A percentile compares a stretch with the other conserved stretches of the same genome.
Evolutionary conservation across 2,113 vertebrate genomes (phyloP).

Genomic region (Pipra filicauda): DNA sequence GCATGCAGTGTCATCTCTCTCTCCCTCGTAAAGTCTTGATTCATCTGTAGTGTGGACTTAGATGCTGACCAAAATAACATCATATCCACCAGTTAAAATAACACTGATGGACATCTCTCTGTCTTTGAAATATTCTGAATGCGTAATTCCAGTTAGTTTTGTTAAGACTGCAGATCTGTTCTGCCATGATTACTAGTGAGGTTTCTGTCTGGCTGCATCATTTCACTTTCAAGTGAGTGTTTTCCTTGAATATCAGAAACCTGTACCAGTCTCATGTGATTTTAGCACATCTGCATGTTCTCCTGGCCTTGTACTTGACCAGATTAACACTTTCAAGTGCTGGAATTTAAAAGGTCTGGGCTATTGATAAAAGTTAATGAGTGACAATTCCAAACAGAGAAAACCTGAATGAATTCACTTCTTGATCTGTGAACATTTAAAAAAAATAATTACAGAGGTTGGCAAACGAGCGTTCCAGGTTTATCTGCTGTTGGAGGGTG

Average conservation of each 20-base stretch:
- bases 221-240: not conserved
- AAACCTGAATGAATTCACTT: not conserved
- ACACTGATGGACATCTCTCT: not conserved
- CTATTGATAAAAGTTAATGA: not conserved
- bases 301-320: not conserved
- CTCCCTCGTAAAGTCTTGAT: constrained; percentile 11
- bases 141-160: not conserved
- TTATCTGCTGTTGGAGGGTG: not conserved
- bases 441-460: not conserved
- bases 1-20: not conserved
- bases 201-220: not conserved
- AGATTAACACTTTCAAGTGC: not conserved
- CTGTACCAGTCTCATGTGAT: not conserved
- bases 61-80: not conserved
- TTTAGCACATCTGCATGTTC: not conserved
- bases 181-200: not conserved
- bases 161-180: not conserved
- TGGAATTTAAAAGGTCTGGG: not conserved
- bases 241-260: not conserved
- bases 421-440: not conserved
- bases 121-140: not conserved
- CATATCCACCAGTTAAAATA: not conserved
- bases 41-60: not conserved
- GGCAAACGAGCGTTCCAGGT: constrained; percentile 11
- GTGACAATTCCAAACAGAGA: not conserved